A percentile compares a stretch with the other conserved stretches of the same genome.
phyloP scores from a whole-genome alignment of 2,888 invertebrate species.

The Drosophila hamatofila region DNA sequence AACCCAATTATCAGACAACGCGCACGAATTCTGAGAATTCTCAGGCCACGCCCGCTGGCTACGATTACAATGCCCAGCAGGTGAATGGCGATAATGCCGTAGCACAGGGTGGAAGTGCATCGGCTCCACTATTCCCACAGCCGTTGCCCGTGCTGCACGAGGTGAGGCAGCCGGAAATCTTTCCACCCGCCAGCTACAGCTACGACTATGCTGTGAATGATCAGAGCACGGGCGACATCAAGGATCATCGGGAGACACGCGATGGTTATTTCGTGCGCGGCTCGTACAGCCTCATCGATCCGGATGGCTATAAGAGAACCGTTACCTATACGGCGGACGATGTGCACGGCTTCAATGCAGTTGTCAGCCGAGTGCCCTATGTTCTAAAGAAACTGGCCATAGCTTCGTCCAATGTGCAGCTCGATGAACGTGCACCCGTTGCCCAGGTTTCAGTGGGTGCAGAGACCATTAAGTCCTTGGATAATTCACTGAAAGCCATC shows the following conservation, averaged over 20 bases:
- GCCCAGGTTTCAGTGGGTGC: neutral
- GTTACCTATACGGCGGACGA: slow-evolving; percentile 86
- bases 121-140: slow-evolving; percentile 30
- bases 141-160: slow-evolving; percentile 42
- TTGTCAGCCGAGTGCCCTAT: slow-evolving; percentile 86
- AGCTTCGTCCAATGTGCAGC: neutral
- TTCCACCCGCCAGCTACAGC: slow-evolving; percentile 81
- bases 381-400: slow-evolving; percentile 48
- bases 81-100: slow-evolving; percentile 15
- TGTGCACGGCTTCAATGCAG: slow-evolving; percentile 86
- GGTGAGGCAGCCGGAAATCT: slow-evolving; percentile 53
- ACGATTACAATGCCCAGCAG: slow-evolving; percentile 49
- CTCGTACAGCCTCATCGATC: slow-evolving; percentile 86
- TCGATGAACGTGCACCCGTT: slow-evolving; percentile 48
- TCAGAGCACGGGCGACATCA: slow-evolving; percentile 86
- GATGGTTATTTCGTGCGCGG: slow-evolving; percentile 86
- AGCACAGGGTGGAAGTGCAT: slow-evolving; percentile 31
- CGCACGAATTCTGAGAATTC: slow-evolving; percentile 62
- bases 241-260: slow-evolving; percentile 86
- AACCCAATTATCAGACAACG: slow-evolving; percentile 48
- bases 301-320: slow-evolving; percentile 86
- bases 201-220: slow-evolving; percentile 86
- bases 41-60: slow-evolving; percentile 64
- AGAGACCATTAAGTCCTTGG: neutral
- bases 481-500: slow-evolving; percentile 7